Percentiles rank a stretch among this genome's conserved stretches.
phyloP scores from a whole-genome alignment of 2,888 invertebrate genomes.

The Dasysyrphus albostriatus region DNA sequence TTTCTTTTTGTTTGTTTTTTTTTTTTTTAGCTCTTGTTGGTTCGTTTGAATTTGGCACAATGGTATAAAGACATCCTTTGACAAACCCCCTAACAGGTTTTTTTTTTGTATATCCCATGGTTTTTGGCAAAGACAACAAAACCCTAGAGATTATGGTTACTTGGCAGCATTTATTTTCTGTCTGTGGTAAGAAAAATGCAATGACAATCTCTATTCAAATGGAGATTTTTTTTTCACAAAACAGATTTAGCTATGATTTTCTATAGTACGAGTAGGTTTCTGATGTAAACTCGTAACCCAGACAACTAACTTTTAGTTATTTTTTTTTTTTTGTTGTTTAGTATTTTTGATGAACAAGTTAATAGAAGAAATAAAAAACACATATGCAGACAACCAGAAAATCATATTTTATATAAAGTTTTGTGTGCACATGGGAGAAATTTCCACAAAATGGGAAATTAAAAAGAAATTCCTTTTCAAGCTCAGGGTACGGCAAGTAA shows the following conservation, averaged over 20 bases:
- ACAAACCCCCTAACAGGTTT: slow-evolving; percentile 2
- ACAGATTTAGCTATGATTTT: neutral
- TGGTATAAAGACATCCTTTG: slow-evolving; percentile 6
- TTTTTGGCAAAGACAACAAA: slow-evolving; percentile 9
- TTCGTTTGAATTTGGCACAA: neutral
- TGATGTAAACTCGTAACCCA: neutral
- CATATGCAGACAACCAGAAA: slow-evolving; percentile 47
- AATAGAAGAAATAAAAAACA: slow-evolving; percentile 9
- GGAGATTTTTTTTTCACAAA: neutral
- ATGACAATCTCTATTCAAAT: neutral
- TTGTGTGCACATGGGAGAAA: slow-evolving; percentile 20
- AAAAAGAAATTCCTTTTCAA: slow-evolving; percentile 41
- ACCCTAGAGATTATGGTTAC: slow-evolving; percentile 18
- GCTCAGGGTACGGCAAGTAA: neutral
- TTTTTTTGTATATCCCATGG: neutral
- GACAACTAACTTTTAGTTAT: neutral
- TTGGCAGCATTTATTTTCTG: slow-evolving; percentile 15
- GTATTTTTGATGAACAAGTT: neutral
- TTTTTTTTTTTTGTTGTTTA: neutral
- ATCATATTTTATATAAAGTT: slow-evolving; percentile 39
- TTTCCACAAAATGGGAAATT: slow-evolving; percentile 52
- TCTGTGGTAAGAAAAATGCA: slow-evolving; percentile 17
- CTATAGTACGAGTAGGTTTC: slow-evolving; percentile 9
- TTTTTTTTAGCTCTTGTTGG: neutral
- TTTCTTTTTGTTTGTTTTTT: neutral